phyloP scores from a whole-genome alignment of 2,113 vertebrate species.

The Globicephala melas region DNA sequence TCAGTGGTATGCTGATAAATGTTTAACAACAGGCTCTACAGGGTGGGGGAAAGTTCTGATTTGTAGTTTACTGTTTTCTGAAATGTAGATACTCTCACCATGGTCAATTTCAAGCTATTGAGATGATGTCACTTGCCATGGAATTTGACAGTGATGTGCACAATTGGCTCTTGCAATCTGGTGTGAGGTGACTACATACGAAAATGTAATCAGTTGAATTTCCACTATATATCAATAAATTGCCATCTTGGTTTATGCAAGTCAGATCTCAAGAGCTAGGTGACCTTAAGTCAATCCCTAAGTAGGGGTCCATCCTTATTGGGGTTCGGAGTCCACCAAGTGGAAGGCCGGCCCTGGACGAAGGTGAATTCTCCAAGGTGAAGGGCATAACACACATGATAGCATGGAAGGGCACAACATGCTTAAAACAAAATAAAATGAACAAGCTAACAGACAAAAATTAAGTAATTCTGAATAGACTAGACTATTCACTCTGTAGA shows the following conservation, averaged over 20 bases:
- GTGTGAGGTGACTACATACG: neutral
- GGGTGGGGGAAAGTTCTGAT: neutral
- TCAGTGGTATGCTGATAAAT: neutral
- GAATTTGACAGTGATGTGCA: neutral
- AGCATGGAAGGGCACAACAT: neutral
- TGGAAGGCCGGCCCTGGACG: neutral
- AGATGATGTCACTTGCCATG: neutral
- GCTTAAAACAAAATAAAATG: neutral
- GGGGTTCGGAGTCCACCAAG: neutral
- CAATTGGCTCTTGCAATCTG: neutral
- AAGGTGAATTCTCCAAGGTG: neutral
- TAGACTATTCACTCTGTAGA: neutral
- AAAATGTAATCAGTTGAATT: neutral
- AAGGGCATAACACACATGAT: neutral
- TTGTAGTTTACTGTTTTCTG: conserved; percentile 3
- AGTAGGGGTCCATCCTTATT: neutral
- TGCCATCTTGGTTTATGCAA: neutral
- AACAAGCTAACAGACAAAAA: neutral
- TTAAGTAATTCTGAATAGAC: neutral
- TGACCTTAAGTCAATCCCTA: neutral
- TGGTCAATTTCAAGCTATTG: conserved; percentile 11
- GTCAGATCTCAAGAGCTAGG: conserved; percentile 18
- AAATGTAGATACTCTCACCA: neutral
- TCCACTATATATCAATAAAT: conserved; percentile 2
- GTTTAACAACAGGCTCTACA: neutral